Percentiles rank a stretch among this genome's conserved stretches.
Evolutionary conservation across 2,888 invertebrate species (phyloP).

Genomic region (Rhorus exstirpatorius): DNA sequence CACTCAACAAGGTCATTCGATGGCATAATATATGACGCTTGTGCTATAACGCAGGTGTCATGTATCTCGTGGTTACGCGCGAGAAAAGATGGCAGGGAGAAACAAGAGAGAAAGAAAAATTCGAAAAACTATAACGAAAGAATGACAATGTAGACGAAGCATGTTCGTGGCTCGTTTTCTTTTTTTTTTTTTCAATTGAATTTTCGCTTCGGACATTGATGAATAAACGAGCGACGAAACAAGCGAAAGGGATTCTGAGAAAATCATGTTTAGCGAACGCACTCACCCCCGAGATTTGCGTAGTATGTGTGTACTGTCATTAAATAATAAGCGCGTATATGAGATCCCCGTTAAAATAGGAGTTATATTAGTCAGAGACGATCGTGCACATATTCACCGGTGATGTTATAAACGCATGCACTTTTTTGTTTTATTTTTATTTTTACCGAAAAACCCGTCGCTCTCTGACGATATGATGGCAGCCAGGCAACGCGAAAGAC

Average conservation of each 20-base stretch:
- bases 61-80: conserved; percentile 12
- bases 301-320: conserved; percentile 21
- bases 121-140: neutral
- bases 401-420: conserved; percentile 48
- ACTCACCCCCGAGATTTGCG: conserved; percentile 31
- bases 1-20: neutral
- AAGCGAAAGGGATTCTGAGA: conserved; percentile 16
- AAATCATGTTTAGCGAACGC: conserved; percentile 35
- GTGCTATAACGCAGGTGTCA: conserved; percentile 22
- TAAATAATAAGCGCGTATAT: conserved; percentile 12
- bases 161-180: neutral
- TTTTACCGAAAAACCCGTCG: conserved; percentile 64
- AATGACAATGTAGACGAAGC: neutral
- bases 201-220: conserved; percentile 5
- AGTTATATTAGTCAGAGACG: conserved; percentile 36
- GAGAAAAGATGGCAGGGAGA: conserved; percentile 22
- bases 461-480: conserved; percentile 63
- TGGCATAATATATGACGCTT: conserved; percentile 22
- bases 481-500: conserved; percentile 67
- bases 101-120: neutral
- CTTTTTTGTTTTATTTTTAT: conserved; percentile 21
- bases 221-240: conserved; percentile 20
- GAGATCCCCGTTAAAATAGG: neutral
- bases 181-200: conserved; percentile 17
- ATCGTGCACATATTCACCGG: conserved; percentile 43